Conservation (phyloP, 2,797 vertebrate genomes). For the Jordanella pulchra region DNA sequence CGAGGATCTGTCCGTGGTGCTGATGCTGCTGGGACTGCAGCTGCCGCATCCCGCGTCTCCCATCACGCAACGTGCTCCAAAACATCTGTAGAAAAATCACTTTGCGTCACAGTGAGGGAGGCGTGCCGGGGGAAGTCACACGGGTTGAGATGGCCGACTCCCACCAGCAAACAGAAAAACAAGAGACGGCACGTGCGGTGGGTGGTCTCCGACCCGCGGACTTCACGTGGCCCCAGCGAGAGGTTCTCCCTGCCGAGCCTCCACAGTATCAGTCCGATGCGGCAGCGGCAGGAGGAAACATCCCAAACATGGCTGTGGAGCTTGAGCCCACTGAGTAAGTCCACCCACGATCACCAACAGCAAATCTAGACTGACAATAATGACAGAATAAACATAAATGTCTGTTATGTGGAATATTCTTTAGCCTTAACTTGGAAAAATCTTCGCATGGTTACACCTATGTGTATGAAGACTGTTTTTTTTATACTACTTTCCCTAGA, state of each 20-base stretch:
- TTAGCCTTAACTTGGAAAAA: neutral
- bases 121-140: slow-evolving; percentile 41
- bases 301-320: slow-evolving; percentile 74
- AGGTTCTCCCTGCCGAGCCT: slow-evolving; percentile 28
- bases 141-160: slow-evolving; percentile 28
- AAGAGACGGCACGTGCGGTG: slow-evolving; percentile 75
- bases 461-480: too few relatives aligned
- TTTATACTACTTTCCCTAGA: too few relatives aligned
- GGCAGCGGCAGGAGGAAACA: slow-evolving; percentile 50
- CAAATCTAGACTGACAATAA: neutral
- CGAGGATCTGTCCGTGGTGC: slow-evolving; percentile 54
- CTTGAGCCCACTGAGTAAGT: slow-evolving; percentile 84
- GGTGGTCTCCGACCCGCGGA: slow-evolving; percentile 62
- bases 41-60: slow-evolving; percentile 47
- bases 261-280: slow-evolving; percentile 49
- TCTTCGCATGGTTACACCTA: too few relatives aligned
- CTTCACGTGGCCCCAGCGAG: slow-evolving; percentile 78
- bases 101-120: slow-evolving; percentile 44
- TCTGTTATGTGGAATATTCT: neutral
- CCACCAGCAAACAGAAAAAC: slow-evolving; percentile 35
- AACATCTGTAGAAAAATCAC: slow-evolving; percentile 24
- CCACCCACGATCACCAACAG: neutral
- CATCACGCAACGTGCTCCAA: slow-evolving; percentile 45
- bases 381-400: neutral
- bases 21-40: slow-evolving; percentile 52